phyloP scores from a whole-genome alignment of 2,888 invertebrate species.

The Lucinisca nassula region DNA sequence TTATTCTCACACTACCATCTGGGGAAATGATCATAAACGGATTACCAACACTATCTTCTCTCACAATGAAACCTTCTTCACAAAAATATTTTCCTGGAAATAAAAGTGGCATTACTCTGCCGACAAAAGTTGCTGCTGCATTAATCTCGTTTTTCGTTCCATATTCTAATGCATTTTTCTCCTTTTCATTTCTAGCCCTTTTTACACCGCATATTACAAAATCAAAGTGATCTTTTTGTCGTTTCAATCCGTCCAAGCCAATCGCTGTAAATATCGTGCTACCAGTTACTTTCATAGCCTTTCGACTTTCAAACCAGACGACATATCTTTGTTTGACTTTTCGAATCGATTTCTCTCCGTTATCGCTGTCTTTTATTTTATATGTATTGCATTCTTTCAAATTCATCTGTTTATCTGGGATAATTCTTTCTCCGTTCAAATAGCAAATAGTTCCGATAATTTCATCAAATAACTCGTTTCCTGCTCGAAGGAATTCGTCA shows the following conservation, averaged over 20 bases:
- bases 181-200: not conserved
- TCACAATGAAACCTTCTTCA: conserved; percentile 54
- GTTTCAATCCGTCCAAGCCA: not conserved
- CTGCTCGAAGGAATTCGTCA: conserved; percentile 32
- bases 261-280: not conserved
- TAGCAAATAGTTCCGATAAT: not conserved
- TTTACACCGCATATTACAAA: not conserved
- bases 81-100: conserved; percentile 23
- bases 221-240: not conserved
- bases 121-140: conserved; percentile 48
- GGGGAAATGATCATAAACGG: conserved; percentile 29
- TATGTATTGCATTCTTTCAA: too few relatives aligned
- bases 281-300: not conserved
- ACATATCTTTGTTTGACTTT: not conserved
- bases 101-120: conserved; percentile 45
- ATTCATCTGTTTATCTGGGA: too few relatives aligned
- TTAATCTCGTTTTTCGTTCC: not conserved
- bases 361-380: not conserved
- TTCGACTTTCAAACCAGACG: not conserved
- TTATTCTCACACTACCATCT: conserved; percentile 11
- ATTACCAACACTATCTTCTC: not conserved
- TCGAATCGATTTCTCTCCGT: not conserved
- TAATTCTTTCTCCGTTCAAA: too few relatives aligned
- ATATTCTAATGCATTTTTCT: not conserved
- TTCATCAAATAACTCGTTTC: too few relatives aligned